Conservation (phyloP, 2,888 invertebrate genomes). For the Coleophora flavipennella region DNA sequence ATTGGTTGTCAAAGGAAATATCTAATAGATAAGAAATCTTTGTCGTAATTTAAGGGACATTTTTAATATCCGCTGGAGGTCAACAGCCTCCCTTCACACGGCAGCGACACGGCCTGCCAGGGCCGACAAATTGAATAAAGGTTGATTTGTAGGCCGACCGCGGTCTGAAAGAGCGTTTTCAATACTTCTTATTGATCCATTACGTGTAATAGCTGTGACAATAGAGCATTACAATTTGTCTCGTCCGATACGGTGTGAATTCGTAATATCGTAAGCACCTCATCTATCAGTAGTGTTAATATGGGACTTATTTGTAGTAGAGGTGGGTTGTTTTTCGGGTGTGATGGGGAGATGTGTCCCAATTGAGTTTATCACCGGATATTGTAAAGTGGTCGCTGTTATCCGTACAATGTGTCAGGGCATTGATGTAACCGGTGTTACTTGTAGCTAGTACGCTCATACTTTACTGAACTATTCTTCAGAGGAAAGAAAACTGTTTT, state of each 20-base stretch:
- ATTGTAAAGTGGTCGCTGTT: conserved; percentile 65
- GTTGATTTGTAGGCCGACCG: conserved; percentile 47
- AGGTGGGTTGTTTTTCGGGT: conserved; percentile 21
- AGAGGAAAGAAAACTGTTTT: too few species aligned
- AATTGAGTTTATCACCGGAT: conserved; percentile 68
- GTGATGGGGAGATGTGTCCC: conserved; percentile 24
- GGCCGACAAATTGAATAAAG: conserved; percentile 51
- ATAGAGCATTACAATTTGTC: conserved; percentile 67
- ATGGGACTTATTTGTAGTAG: conserved; percentile 33
- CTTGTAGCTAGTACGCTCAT: too few species aligned
- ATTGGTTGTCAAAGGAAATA: conserved; percentile 33
- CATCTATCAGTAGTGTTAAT: conserved; percentile 25
- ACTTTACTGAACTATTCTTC: too few species aligned
- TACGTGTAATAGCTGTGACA: conserved; percentile 62
- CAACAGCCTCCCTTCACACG: conserved; percentile 56
- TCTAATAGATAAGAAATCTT: conserved; percentile 56
- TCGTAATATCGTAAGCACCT: conserved; percentile 23
- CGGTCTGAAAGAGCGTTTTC: conserved; percentile 54
- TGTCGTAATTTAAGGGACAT: conserved; percentile 54
- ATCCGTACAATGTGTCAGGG: conserved; percentile 46
- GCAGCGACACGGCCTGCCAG: conserved; percentile 29
- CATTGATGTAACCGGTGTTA: conserved; percentile 40
- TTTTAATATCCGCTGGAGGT: conserved; percentile 63
- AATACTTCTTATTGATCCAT: conserved; percentile 65
- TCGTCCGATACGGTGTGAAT: conserved; percentile 27